phyloP scores from a whole-genome alignment of 2,113 vertebrate species.

The Phalacrocorax brasilianus region DNA sequence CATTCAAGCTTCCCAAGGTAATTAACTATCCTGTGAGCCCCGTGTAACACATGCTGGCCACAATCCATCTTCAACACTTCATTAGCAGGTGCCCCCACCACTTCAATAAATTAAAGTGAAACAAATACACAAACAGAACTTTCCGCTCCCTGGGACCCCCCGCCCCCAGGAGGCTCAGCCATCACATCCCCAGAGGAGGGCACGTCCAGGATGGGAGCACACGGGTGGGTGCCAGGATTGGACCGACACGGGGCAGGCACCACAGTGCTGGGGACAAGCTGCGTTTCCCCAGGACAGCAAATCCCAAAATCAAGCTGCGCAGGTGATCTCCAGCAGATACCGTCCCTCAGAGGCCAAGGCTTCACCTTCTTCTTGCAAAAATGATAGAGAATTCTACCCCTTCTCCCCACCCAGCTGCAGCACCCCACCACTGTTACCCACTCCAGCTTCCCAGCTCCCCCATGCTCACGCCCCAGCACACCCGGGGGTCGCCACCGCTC shows the following conservation, averaged over 20 bases:
- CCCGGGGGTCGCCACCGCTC: neutral
- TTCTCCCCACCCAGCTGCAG: neutral
- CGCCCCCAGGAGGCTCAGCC: fast-evolving
- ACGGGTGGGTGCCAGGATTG: fast-evolving
- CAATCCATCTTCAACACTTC: slow-evolving; percentile 19
- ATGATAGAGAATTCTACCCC: neutral
- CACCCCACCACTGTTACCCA: fast-evolving
- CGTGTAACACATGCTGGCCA: neutral
- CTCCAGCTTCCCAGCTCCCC: neutral
- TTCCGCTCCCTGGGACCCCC: neutral
- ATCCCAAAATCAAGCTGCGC: fast-evolving
- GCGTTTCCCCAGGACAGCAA: fast-evolving
- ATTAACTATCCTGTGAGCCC: slow-evolving; percentile 3
- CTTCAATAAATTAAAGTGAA: neutral
- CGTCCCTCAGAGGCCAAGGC: neutral
- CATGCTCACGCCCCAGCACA: fast-evolving
- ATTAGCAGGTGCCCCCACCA: neutral
- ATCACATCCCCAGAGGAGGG: fast-evolving
- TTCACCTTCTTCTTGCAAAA: neutral
- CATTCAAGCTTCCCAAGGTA: neutral
- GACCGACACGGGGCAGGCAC: neutral
- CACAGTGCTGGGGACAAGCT: fast-evolving
- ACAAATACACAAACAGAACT: neutral
- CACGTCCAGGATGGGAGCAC: fast-evolving
- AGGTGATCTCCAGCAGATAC: neutral